Evolutionary conservation across 2,113 vertebrate genomes (phyloP).

Genomic region (Trematocara nigrifrons): DNA sequence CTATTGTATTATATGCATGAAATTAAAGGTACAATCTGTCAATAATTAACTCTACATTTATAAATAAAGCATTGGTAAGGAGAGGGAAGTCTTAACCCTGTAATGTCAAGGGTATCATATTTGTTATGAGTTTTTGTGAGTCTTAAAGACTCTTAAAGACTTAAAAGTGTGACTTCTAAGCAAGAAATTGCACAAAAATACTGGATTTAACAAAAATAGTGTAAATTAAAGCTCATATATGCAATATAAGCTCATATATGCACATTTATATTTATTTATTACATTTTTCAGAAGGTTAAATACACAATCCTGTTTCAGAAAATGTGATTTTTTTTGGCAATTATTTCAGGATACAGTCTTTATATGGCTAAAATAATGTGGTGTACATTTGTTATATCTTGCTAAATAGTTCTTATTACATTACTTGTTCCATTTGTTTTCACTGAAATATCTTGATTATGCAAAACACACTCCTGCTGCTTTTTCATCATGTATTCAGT

Average conservation of each 20-base stretch:
- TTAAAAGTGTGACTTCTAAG: neutral
- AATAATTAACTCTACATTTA: neutral
- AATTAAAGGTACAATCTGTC: neutral
- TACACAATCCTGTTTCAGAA: neutral
- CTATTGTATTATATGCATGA: neutral
- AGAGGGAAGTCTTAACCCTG: neutral
- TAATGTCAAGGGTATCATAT: neutral
- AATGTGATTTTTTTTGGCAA: neutral
- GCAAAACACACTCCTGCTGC: neutral
- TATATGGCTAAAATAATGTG: neutral
- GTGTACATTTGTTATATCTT: neutral
- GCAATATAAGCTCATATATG: neutral
- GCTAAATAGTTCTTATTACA: neutral
- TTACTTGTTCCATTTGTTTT: neutral
- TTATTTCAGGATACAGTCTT: neutral
- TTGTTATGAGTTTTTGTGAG: neutral
- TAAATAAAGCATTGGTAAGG: neutral
- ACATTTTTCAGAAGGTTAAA: neutral
- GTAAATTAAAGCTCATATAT: neutral
- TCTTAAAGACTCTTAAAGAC: neutral
- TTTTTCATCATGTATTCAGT: neutral
- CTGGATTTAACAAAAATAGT: neutral
- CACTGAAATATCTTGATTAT: neutral
- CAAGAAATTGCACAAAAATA: accelerated
- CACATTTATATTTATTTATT: neutral